Conservation (phyloP, 2,888 invertebrate species). For the Agelastica alni region DNA sequence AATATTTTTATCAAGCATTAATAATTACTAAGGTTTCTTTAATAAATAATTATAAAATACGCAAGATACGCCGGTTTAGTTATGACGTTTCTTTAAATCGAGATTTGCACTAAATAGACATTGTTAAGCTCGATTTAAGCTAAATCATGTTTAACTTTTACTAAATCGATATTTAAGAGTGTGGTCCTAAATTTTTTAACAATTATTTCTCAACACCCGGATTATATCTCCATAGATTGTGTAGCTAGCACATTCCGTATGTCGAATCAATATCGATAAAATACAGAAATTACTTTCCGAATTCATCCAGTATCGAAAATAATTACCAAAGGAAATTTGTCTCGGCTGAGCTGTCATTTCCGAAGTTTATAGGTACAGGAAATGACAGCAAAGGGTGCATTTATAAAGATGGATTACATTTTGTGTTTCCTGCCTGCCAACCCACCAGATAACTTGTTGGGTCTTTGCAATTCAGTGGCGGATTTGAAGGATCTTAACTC, state of each 20-base stretch:
- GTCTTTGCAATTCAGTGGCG: constrained; percentile 4
- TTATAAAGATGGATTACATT: constrained; percentile 25
- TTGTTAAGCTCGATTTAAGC: no score
- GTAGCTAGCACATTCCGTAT: no score
- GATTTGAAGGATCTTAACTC: no score
- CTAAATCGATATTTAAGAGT: no score
- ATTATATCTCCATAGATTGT: background rate
- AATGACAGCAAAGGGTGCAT: constrained; percentile 27
- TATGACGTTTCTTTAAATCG: no score
- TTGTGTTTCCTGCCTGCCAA: constrained; percentile 7
- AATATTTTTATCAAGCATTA: no score
- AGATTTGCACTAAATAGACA: no score
- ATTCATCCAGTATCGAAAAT: constrained; percentile 8
- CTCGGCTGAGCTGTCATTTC: constrained; percentile 24
- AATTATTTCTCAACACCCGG: background rate
- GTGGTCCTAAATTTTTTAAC: no score
- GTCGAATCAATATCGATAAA: background rate
- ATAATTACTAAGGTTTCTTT: no score
- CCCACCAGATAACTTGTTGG: background rate
- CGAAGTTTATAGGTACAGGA: constrained; percentile 21
- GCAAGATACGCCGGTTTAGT: no score
- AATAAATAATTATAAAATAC: no score
- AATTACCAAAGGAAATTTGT: constrained; percentile 12
- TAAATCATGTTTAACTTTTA: no score
- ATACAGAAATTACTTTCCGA: background rate